Conservation (phyloP, 2,797 vertebrate species). For the Rhinatrema bivittatum region DNA sequence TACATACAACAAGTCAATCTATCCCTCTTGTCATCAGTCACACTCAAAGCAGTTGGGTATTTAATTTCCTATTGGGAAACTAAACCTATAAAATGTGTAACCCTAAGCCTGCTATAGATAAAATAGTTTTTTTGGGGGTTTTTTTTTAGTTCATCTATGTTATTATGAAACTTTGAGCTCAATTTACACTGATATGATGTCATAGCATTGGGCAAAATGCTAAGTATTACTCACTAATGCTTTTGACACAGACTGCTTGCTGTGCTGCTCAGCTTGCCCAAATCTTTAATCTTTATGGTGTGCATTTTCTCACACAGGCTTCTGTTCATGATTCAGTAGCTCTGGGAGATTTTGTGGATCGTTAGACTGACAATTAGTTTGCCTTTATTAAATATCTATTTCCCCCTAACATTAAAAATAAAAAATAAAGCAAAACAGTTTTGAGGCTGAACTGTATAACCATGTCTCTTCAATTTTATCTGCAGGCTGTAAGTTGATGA, state of each 20-base stretch:
- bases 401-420: background rate
- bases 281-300: slow-evolving; percentile 15
- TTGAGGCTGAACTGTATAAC: background rate
- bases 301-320: no score
- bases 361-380: slow-evolving; percentile 15
- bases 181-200: slow-evolving; percentile 23
- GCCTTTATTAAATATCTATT: slow-evolving; percentile 19
- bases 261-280: no score
- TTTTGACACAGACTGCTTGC: slow-evolving; percentile 21
- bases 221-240: slow-evolving; percentile 24
- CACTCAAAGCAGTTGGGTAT: no score
- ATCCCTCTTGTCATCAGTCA: no score
- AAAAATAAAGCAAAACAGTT: no score
- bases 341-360: background rate
- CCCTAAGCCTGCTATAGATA: no score
- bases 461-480: background rate
- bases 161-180: slow-evolving; percentile 5
- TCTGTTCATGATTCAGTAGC: background rate
- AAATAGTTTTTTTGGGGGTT: no score
- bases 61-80: no score
- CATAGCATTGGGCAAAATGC: slow-evolving; percentile 20
- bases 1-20: no score
- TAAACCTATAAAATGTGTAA: no score
- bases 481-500: background rate
- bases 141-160: slow-evolving; percentile 13